Conservation (phyloP, 35 echinoderm and acorn worm genomes). For the Acanthaster planci region DNA sequence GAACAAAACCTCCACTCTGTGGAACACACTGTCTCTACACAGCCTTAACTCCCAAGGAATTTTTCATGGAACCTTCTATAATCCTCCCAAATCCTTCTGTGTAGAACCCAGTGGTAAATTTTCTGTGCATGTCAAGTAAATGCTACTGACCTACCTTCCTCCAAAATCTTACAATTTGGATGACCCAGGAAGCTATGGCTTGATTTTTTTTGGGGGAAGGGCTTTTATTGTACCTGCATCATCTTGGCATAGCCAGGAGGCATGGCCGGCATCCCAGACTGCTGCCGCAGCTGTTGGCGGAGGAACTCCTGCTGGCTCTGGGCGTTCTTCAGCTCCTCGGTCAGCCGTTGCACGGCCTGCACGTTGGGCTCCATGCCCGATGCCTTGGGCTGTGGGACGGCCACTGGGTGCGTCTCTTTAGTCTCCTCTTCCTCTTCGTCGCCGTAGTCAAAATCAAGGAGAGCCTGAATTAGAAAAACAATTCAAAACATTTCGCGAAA, state of each 20-base stretch:
- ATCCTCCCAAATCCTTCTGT: too few relatives aligned
- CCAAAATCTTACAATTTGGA: too few relatives aligned
- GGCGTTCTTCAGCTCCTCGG: conserved; percentile 69
- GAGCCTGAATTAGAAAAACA: conserved; percentile 49
- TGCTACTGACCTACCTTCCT: too few relatives aligned
- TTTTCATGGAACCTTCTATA: too few relatives aligned
- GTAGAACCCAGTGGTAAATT: too few relatives aligned
- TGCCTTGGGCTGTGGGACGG: conserved; percentile 40
- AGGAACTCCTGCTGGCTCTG: conserved; percentile 59
- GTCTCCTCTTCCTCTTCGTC: conserved; percentile 81
- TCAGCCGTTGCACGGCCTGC: conserved; percentile 73
- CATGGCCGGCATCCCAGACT: background rate
- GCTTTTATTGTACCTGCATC: conserved; percentile 2
- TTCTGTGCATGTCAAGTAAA: too few relatives aligned
- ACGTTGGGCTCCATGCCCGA: conserved; percentile 64
- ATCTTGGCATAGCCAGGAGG: background rate
- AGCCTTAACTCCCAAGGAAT: too few relatives aligned
- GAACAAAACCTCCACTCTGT: too few relatives aligned
- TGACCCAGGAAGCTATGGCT: too few relatives aligned
- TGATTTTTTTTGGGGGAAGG: too few relatives aligned
- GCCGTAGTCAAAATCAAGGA: conserved; percentile 93
- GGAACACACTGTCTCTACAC: too few relatives aligned
- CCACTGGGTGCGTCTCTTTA: conserved; percentile 28
- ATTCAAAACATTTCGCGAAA: too few relatives aligned
- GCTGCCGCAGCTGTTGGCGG: conserved; percentile 19